A percentile compares a stretch with the other conserved stretches of the same genome.
Evolutionary conservation across 2,888 invertebrate genomes (phyloP).

Genomic region (Drosophila niveifrons): DNA sequence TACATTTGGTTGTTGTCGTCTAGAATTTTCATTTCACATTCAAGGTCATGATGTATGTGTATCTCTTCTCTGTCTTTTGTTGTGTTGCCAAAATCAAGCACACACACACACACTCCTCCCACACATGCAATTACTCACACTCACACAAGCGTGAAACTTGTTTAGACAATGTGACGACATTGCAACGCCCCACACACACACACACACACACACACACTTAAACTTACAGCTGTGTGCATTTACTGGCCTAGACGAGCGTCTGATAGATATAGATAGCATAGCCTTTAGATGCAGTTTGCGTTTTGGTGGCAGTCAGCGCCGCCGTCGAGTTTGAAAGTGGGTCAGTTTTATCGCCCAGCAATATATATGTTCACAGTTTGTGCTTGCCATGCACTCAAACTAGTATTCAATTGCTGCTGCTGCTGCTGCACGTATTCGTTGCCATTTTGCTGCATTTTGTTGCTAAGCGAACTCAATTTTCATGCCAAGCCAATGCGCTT

Average conservation of each 20-base stretch:
- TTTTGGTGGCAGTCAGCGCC: slow-evolving; percentile 23
- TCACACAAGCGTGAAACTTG: slow-evolving; percentile 18
- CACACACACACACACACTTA: neutral
- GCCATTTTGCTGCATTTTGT: slow-evolving; percentile 32
- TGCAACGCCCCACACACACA: neutral
- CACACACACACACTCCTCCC: slow-evolving; percentile 4
- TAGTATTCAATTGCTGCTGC: slow-evolving; percentile 24
- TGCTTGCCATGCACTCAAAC: slow-evolving; percentile 35
- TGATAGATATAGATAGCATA: slow-evolving; percentile 18
- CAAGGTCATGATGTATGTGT: slow-evolving; percentile 52
- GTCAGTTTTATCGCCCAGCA: slow-evolving; percentile 74
- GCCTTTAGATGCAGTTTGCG: slow-evolving; percentile 50
- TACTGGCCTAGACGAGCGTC: slow-evolving; percentile 55
- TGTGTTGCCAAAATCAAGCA: slow-evolving; percentile 42
- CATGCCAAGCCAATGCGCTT: slow-evolving; percentile 27
- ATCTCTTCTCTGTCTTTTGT: slow-evolving; percentile 30
- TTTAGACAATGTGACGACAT: slow-evolving; percentile 35
- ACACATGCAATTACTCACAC: neutral
- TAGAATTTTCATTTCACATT: slow-evolving; percentile 68
- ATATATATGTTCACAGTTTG: slow-evolving; percentile 40
- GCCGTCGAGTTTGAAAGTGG: slow-evolving; percentile 58
- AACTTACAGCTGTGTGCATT: slow-evolving; percentile 8
- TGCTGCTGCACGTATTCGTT: slow-evolving; percentile 21
- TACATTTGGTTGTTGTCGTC: slow-evolving; percentile 25
- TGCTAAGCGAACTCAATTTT: slow-evolving; percentile 69